phyloP scores from a whole-genome alignment of 2,888 invertebrate genomes.

The Empis stercorea region DNA sequence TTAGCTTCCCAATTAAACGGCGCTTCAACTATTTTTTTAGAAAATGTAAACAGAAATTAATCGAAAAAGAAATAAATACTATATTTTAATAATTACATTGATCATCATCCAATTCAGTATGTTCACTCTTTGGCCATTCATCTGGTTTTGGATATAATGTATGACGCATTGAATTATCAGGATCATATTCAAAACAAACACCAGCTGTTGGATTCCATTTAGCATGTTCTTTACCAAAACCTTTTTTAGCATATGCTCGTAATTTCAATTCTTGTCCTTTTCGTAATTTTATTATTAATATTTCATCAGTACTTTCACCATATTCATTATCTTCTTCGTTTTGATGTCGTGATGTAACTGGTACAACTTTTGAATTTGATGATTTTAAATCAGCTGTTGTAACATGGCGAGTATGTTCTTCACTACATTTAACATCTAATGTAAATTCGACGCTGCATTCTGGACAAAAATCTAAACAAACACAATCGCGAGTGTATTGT shows the following conservation, averaged over 20 bases:
- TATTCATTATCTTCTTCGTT: slow-evolving; percentile 91
- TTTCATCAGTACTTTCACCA: slow-evolving; percentile 79
- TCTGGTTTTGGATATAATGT: slow-evolving; percentile 93
- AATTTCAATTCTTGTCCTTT: slow-evolving; percentile 88
- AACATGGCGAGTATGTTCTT: slow-evolving; percentile 88
- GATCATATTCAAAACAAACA: slow-evolving; percentile 98
- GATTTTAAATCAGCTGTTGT: slow-evolving; percentile 94
- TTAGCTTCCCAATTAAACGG: slow-evolving; percentile 88
- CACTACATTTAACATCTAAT: slow-evolving; percentile 87
- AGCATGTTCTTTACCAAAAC: slow-evolving; percentile 87
- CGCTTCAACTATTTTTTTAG: slow-evolving; percentile 62
- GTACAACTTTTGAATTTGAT: slow-evolving; percentile 80
- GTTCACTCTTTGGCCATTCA: slow-evolving; percentile 99
- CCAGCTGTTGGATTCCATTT: slow-evolving; percentile 99
- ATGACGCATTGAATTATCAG: slow-evolving; percentile 93
- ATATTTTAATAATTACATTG: slow-evolving; percentile 45
- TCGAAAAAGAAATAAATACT: not conserved
- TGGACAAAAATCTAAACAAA: slow-evolving; percentile 92
- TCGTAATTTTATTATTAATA: slow-evolving; percentile 55
- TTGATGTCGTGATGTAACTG: slow-evolving; percentile 81
- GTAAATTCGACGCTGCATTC: slow-evolving; percentile 98
- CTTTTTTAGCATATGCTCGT: slow-evolving; percentile 92
- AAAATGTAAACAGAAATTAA: not conserved
- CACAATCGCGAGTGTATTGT: slow-evolving; percentile 90
- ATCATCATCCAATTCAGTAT: slow-evolving; percentile 83